Conservation (phyloP, 2,797 vertebrate genomes). For the Trematomus bernacchii region DNA sequence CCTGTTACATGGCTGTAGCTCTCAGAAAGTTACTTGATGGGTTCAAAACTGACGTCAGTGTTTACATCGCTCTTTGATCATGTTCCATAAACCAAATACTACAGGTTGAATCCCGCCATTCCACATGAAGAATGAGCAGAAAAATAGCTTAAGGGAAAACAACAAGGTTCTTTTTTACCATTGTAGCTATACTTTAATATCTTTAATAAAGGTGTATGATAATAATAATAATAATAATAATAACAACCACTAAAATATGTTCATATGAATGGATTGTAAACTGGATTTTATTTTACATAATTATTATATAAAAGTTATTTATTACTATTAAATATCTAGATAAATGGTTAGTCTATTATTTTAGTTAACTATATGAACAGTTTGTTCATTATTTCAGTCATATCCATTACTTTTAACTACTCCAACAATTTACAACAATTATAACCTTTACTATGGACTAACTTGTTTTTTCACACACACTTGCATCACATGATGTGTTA, state of each 20-base stretch:
- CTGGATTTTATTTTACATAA: too few relatives aligned
- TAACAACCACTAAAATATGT: not conserved
- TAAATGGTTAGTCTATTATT: too few relatives aligned
- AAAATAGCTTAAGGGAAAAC: too few relatives aligned
- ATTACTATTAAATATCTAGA: too few relatives aligned
- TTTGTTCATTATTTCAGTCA: not conserved
- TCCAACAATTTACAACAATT: too few relatives aligned
- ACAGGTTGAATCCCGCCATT: not conserved
- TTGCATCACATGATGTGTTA: too few relatives aligned
- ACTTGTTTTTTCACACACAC: too few relatives aligned
- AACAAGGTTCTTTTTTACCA: not conserved
- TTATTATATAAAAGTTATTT: too few relatives aligned
- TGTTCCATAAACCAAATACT: not conserved
- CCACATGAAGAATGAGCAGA: not conserved
- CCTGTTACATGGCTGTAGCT: not conserved
- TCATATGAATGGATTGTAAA: too few relatives aligned
- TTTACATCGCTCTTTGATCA: conserved; percentile 1
- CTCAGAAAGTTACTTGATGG: not conserved
- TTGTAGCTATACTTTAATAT: not conserved
- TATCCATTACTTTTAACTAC: not conserved
- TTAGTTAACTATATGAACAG: not conserved
- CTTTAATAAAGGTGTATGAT: too few relatives aligned
- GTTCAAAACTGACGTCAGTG: conserved; percentile 3
- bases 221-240: not conserved
- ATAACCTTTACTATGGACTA: too few relatives aligned